These are phyloP conservation scores for Gymnothorax javanicus DNA, from an alignment of 2,797 vertebrate species.

Conservation along the genomic window DNA sequence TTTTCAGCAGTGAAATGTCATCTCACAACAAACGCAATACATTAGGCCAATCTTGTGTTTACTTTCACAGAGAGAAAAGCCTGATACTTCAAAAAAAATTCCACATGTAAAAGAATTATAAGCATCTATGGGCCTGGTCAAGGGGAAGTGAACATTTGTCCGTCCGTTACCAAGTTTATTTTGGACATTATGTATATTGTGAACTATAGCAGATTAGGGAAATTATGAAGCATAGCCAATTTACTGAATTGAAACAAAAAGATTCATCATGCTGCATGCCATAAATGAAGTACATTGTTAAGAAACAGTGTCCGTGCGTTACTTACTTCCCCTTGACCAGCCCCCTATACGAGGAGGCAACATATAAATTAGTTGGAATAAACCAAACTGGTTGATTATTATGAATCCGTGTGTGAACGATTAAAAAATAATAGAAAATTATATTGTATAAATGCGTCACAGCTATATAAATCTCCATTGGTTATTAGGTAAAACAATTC, in stretches of 20 bases:
- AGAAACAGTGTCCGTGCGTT: too few species aligned
- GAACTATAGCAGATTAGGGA: too few species aligned
- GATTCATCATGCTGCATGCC: too few species aligned
- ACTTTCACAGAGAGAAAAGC: neutral
- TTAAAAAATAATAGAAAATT: neutral
- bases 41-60: neutral
- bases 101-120: neutral
- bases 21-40: neutral
- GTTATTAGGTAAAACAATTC: neutral
- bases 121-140: too few species aligned
- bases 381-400: neutral
- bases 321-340: too few species aligned
- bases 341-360: neutral
- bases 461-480: neutral
- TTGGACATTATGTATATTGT: too few species aligned
- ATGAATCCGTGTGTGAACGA: neutral
- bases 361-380: neutral
- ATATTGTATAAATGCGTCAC: neutral
- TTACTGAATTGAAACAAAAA: too few species aligned
- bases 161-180: too few species aligned
- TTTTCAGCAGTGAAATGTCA: neutral
- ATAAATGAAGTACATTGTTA: too few species aligned
- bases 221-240: too few species aligned
- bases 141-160: too few species aligned
- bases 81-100: neutral